Conservation (phyloP, 2,113 vertebrate species). For the Heteronetta atricapilla region DNA sequence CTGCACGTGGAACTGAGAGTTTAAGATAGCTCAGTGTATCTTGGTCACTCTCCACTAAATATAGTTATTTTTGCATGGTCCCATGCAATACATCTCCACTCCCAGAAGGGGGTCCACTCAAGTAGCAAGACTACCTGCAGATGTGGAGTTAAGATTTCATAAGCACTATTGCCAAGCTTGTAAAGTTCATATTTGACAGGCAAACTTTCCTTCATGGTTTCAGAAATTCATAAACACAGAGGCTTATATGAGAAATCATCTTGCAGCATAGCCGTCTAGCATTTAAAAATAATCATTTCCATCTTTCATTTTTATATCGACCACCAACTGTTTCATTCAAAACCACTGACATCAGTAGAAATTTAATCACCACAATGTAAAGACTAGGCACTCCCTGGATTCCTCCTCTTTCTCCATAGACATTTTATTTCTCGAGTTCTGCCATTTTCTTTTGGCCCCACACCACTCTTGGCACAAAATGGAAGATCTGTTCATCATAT, state of each 20-base stretch:
- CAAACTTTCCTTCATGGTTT: background rate
- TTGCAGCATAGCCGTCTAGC: background rate
- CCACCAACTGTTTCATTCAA: background rate
- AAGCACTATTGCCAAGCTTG: background rate
- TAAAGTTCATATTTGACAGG: background rate
- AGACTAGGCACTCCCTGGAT: background rate
- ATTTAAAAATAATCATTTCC: constrained; percentile 1
- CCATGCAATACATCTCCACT: background rate
- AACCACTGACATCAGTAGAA: background rate
- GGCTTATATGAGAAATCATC: background rate
- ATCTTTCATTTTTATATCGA: background rate
- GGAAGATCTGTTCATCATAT: background rate
- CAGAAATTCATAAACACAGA: background rate
- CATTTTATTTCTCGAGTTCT: background rate
- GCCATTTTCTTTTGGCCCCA: background rate
- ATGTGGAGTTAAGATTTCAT: background rate
- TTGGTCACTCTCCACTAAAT: background rate
- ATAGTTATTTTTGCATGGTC: background rate
- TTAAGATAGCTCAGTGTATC: background rate
- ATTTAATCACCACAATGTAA: background rate
- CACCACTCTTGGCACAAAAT: background rate
- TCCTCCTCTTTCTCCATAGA: background rate
- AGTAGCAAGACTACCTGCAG: background rate
- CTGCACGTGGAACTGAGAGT: background rate
- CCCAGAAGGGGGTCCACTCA: background rate